Evolutionary conservation across 2,797 vertebrate species (phyloP).

Genomic region (Tragopan temminckii): DNA sequence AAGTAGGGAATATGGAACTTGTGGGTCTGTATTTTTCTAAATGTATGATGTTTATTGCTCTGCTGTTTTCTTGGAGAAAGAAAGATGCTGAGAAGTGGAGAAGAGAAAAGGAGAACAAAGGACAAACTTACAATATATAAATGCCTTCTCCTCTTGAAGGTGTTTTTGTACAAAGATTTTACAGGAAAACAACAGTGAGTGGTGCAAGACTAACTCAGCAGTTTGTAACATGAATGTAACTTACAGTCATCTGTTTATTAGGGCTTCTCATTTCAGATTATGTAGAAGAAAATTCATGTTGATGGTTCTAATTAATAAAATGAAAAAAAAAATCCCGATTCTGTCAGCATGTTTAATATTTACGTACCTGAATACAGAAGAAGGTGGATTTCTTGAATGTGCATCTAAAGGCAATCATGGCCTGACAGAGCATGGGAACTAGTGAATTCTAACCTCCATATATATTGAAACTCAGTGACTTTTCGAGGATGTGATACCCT

Average conservation of each 20-base stretch:
- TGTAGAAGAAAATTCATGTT: conserved; percentile 22
- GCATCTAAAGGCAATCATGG: not conserved
- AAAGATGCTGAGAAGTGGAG: not conserved
- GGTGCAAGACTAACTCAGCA: not conserved
- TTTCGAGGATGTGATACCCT: conserved; percentile 72
- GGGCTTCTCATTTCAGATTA: conserved; percentile 19
- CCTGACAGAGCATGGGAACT: conserved; percentile 45
- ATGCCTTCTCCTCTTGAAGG: not conserved
- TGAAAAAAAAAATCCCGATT: not conserved
- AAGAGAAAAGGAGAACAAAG: not conserved
- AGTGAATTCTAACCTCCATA: not conserved
- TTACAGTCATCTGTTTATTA: conserved; percentile 1
- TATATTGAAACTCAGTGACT: conserved; percentile 53
- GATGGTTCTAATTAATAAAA: conserved; percentile 53
- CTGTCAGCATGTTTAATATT: conserved; percentile 23
- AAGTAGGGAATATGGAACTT: not conserved
- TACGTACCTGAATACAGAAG: not conserved
- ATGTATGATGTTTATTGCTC: not conserved
- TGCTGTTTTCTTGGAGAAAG: not conserved
- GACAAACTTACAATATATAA: not conserved
- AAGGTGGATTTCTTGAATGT: conserved; percentile 1
- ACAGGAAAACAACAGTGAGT: not conserved
- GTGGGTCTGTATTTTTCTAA: not conserved
- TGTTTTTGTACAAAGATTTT: conserved; percentile 1
- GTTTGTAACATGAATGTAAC: conserved; percentile 12